Base-by-base conservation (phyloP, 2,888 invertebrate genomes). In the Tetropium fuscum region DNA sequence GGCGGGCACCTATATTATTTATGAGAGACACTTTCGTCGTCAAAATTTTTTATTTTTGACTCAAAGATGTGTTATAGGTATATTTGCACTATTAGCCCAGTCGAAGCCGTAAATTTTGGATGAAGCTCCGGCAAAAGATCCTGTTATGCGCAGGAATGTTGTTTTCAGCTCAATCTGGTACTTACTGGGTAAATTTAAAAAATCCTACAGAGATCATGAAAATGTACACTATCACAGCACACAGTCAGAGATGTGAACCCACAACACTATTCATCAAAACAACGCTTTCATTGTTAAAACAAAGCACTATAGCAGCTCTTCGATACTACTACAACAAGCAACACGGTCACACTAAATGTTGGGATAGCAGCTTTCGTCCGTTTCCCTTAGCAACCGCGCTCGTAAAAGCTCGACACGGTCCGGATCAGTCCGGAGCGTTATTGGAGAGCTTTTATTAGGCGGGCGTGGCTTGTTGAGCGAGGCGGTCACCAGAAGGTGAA, bases 341-440 rank as follows among this genome's bases (percentile, higher is more conserved):
- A 78, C 81, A 78, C 81, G 81, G 76, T 73, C 78, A 75, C 74
- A 82, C 82, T 82, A 79, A 81, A 66, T 78, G 79, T 78, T 77
- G 73, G 75, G 72, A 75, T 73, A 74, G 74, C 72, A 73, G 78
- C 74, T 76, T 80, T 75, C 74, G 71, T 73, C 72, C 77, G 82
- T 82, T 76, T 77, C 82, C 82, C 82, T 74, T 81, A 74, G 81
- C 81, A 82, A 82, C 82, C 69, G 53, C 38, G 30, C 55, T 82
- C 82, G 82, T 48, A 13, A 4, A 38, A 13, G 15, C 58, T 75
- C 82, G 82, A n/a, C 11, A 2, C 11, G 5, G 4, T 44, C 72
- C 81, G 81, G 55, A 7, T 8, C 47, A 32, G 41, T 40, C 36
- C 27, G 36, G 20, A 6, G 20, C 22, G n/a, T 49, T 49, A 78